Percentiles rank a stretch among this genome's conserved stretches.
These are phyloP conservation scores for Tachina fera DNA, from an alignment of 2,888 invertebrate species.

Conservation along the genomic window DNA sequence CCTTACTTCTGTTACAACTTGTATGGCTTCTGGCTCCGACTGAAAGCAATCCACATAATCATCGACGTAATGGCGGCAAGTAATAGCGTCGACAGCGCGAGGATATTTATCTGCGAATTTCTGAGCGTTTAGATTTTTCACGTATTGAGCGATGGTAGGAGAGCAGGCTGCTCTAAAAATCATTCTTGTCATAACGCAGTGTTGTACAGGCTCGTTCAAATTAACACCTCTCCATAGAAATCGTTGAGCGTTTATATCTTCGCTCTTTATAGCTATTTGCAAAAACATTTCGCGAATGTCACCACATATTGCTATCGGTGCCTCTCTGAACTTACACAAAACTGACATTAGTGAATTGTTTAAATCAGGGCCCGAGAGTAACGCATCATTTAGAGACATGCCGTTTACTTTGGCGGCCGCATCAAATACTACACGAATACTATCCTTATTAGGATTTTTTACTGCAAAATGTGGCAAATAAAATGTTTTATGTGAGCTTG, in stretches of 20 bases:
- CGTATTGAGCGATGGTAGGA: slow-evolving; percentile 58
- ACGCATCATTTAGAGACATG: slow-evolving; percentile 39
- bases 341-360: slow-evolving; percentile 14
- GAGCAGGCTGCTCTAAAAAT: slow-evolving; percentile 55
- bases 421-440: slow-evolving; percentile 30
- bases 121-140: slow-evolving; percentile 54
- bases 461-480: slow-evolving; percentile 41
- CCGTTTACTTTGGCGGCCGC: slow-evolving; percentile 25
- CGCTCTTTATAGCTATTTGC: slow-evolving; percentile 43
- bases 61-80: slow-evolving; percentile 47
- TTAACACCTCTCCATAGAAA: slow-evolving; percentile 72
- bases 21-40: slow-evolving; percentile 37
- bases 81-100: background rate
- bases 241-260: slow-evolving; percentile 74
- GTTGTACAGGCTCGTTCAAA: background rate
- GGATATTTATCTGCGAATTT: slow-evolving; percentile 30
- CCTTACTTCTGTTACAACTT: slow-evolving; percentile 37
- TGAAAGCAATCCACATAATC: slow-evolving; percentile 57
- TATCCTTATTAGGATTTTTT: slow-evolving; percentile 27
- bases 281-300: slow-evolving; percentile 51
- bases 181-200: slow-evolving; percentile 48
- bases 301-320: slow-evolving; percentile 23
- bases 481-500: background rate
- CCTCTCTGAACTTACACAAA: slow-evolving; percentile 54
- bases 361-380: slow-evolving; percentile 44